Percentiles rank a stretch among this genome's conserved stretches.
phyloP scores from a whole-genome alignment of 2,888 invertebrate genomes.

The Strigamia crassipes region DNA sequence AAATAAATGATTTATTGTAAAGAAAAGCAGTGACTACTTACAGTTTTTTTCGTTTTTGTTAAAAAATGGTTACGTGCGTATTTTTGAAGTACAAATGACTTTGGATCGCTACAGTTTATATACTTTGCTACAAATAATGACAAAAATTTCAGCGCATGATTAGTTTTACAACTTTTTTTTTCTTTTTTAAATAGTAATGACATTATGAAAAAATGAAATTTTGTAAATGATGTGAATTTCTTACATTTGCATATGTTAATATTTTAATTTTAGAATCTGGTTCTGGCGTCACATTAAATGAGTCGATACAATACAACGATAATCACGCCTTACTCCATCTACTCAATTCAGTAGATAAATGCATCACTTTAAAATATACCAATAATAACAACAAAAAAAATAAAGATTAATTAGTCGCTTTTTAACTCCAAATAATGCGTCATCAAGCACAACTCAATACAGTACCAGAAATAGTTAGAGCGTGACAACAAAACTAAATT shows the following conservation, averaged over 20 bases:
- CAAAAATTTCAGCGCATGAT: conserved; percentile 26
- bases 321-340: not conserved
- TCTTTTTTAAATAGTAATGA: conserved; percentile 30
- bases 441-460: not conserved
- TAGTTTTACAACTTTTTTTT: not conserved
- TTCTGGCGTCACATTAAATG: not conserved
- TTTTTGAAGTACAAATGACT: conserved; percentile 10
- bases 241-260: not conserved
- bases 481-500: not conserved
- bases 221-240: not conserved
- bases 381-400: too few relatives aligned
- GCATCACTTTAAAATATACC: too few relatives aligned
- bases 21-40: not conserved
- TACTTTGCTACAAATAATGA: conserved; percentile 10
- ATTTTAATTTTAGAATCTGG: not conserved
- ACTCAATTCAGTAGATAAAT: too few relatives aligned
- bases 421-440: not conserved
- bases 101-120: conserved; percentile 1
- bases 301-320: not conserved
- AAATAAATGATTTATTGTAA: not conserved
- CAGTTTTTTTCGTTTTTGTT: not conserved
- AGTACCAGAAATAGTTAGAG: not conserved
- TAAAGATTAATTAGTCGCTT: not conserved
- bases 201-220: not conserved
- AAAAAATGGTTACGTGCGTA: not conserved